A percentile compares a stretch with the other conserved stretches of the same genome.
phyloP scores from a whole-genome alignment of 2,113 vertebrate species.

The Struthio camelus region DNA sequence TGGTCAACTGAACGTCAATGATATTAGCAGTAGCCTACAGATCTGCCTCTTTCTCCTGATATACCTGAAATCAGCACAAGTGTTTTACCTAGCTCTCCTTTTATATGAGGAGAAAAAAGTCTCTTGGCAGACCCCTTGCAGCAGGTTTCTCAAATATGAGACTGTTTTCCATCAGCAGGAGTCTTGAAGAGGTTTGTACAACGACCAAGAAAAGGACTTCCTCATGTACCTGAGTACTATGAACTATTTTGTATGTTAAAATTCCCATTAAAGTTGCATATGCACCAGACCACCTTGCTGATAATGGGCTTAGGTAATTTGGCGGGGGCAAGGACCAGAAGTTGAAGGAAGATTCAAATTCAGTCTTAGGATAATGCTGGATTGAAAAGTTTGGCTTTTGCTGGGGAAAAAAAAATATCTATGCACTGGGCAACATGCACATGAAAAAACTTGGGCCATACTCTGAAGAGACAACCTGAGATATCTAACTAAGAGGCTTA shows the following conservation, averaged over 20 bases:
- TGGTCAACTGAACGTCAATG: not conserved
- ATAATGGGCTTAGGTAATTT: constrained; percentile 21
- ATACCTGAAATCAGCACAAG: not conserved
- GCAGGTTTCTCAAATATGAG: not conserved
- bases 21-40: not conserved
- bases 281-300: constrained; percentile 17
- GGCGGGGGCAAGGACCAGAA: not conserved
- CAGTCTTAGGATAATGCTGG: not conserved
- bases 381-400: not conserved
- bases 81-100: not conserved
- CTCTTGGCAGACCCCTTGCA: not conserved
- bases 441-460: not conserved
- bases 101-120: not conserved
- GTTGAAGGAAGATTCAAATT: constrained; percentile 34
- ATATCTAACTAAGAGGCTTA: not conserved
- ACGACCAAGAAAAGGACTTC: not conserved
- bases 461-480: not conserved
- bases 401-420: not conserved
- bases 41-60: not conserved
- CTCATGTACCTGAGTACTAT: not conserved
- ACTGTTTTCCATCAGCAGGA: not conserved
- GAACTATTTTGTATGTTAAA: not conserved
- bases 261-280: constrained; percentile 13
- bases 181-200: not conserved
- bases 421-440: not conserved